Evolutionary conservation across 2,113 vertebrate genomes (phyloP), one percentile per base, ranked within the genome.

Genomic region (Ginglymostoma cirratum): DNA sequence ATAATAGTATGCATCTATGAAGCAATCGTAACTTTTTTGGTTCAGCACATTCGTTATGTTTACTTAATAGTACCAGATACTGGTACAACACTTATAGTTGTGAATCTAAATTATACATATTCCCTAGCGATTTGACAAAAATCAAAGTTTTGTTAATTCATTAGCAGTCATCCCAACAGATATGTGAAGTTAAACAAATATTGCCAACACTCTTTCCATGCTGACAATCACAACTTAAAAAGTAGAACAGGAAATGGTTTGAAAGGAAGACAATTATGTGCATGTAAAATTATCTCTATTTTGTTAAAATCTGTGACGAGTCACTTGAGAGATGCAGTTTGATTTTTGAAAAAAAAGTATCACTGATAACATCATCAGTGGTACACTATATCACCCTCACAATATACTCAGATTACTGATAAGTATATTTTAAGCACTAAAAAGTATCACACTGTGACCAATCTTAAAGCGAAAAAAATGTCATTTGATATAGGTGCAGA

Each of bases 301-400:
- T 55, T 97, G 96, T 98, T 98, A 97, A 96, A 96, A 96, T 97
- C 96, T 96, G 96, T 97, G 97, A 97, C 97, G 97, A 97, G 97
- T 97, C 97, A 97, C 96, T 96, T 98, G 97, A 96, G 96, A 97
- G 98, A 98, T 98, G 97, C 97, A 97, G 97, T 97, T 98, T 97
- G 96, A 97, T 97, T 97, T 76, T 98, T 97, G 98, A 97, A 97
- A 98, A 98, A 97, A 98, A 97, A 34, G 15, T 98, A 96, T 97
- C 98, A 97, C 96, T 96, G 45, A 96, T 96, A 96, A 96, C 27
- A 72, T 95, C 34, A 95, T 34, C 67, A 93, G 94, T 76, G 69
- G 97, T 97, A 97, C 98, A 97, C 97, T 97, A 98, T 80, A 98
- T 97, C 97, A 97, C 97, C 96, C 96, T 97, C 96, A 97, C 98